phyloP scores from a whole-genome alignment of 2,113 vertebrate genomes.

The Electrona antarctica region DNA sequence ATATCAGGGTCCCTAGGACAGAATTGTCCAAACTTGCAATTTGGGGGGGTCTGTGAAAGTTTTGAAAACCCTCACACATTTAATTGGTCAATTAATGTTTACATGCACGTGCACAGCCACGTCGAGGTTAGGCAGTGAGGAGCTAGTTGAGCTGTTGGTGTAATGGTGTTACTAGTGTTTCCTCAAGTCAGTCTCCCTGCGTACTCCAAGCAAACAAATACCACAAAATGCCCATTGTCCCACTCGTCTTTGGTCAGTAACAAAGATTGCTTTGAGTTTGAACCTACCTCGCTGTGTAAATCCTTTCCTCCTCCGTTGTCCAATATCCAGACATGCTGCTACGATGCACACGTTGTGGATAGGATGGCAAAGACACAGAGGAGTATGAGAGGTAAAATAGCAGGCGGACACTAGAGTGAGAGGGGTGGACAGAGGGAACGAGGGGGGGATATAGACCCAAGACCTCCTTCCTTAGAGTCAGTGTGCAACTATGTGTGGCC shows the following conservation, averaged over 20 bases:
- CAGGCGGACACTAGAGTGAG: constrained; percentile 29
- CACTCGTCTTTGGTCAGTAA: not conserved
- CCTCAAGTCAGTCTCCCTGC: not conserved
- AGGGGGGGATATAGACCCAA: constrained; percentile 30
- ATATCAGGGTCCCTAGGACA: too few relatives aligned
- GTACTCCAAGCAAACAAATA: not conserved
- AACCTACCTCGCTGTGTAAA: constrained; percentile 48
- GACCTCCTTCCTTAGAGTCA: constrained; percentile 50
- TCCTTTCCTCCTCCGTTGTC: not conserved
- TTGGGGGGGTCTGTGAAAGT: too few relatives aligned
- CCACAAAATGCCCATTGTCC: not conserved
- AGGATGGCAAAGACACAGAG: constrained; percentile 10
- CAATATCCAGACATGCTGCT: too few relatives aligned
- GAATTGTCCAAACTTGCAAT: too few relatives aligned
- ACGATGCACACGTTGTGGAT: not conserved
- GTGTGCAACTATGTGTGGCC: constrained; percentile 69
- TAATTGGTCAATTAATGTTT: not conserved
- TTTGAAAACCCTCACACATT: too few relatives aligned
- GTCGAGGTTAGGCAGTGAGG: not conserved
- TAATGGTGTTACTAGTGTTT: not conserved
- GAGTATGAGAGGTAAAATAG: not conserved
- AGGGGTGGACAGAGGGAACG: constrained; percentile 24
- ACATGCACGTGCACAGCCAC: not conserved
- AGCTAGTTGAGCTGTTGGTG: not conserved
- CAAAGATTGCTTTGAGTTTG: not conserved